Base-by-base conservation (phyloP, 2,888 invertebrate species). In the Cheilosia urbana region DNA sequence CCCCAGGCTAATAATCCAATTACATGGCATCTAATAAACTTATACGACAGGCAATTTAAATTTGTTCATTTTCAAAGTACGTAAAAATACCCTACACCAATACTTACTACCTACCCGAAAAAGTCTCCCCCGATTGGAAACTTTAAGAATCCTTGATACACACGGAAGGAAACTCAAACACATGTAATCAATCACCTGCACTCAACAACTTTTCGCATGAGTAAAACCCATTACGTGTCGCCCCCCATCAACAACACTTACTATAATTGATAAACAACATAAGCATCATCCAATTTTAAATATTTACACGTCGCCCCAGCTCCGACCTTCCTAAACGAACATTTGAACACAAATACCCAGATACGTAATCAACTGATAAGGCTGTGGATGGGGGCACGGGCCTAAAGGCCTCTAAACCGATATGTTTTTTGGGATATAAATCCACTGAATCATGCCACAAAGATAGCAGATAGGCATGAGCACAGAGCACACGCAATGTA, bases 231-330 rank as follows among this genome's bases (percentile, higher is more conserved):
- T 63, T 73, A 53, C 53, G 34, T 27, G 11, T 24, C 45, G 9
- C 37, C 37, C 65, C 13, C 17, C 40, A 13, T 27, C 57, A 15
- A 21, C 17, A 78, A 55, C 68, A 83, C 83, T 83, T 83, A 83
- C 78, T 63, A 83, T 77, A 83, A 83, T 83, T 83, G 83, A 78
- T 78, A 72, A 68, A 73, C 73, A 78, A 68, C 83, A 55, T 66
- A 78, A 78, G 60, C 82, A 78, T 62, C 62, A 83, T 71, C 72
- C 55, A 62, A 62, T 24, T 72, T 63, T 34, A 72, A 78, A 73
- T 78, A 78, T 83, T 83, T 83, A 68, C 78, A 68, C 47, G 60
- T 53, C 69, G 58, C 63, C 30, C 51, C 53, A 51, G 63, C 55
- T 37, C 42, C 63, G 45, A 21, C 49, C 49, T 51, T 27, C 15